Evolutionary conservation across 2,888 invertebrate species (phyloP).

Genomic region (Campopleginae sp.): DNA sequence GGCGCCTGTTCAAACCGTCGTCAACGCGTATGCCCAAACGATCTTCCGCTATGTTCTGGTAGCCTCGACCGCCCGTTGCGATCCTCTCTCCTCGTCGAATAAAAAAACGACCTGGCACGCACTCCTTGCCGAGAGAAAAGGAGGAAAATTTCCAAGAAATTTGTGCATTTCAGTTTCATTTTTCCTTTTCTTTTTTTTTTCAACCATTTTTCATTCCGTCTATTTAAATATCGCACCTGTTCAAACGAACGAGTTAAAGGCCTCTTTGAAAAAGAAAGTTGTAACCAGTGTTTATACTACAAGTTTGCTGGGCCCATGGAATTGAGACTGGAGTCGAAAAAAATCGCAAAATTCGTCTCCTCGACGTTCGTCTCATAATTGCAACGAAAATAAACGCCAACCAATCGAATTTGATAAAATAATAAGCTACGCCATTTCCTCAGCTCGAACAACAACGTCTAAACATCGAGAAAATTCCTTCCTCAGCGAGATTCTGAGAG

Average conservation of each 20-base stretch:
- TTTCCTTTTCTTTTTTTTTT: not conserved
- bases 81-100: constrained; percentile 32
- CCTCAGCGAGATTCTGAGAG: not conserved
- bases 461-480: not conserved
- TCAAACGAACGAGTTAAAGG: not conserved
- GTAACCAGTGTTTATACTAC: not conserved
- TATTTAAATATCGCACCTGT: constrained; percentile 36
- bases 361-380: not conserved
- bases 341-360: not conserved
- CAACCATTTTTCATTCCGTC: constrained; percentile 3
- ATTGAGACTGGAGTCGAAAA: not conserved
- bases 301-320: not conserved
- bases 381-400: not conserved
- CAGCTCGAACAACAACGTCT: not conserved
- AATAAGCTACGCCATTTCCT: not conserved
- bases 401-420: not conserved
- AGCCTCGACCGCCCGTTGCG: constrained; percentile 41
- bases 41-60: constrained; percentile 48
- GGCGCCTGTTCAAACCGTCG: constrained; percentile 53
- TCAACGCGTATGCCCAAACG: constrained; percentile 25
- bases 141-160: constrained; percentile 24
- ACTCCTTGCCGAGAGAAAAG: constrained; percentile 22
- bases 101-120: constrained; percentile 14
- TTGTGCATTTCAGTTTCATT: not conserved
- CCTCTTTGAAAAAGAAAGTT: not conserved